Evolutionary conservation across 1,140 invertebrate genomes (phyloP), one percentile per base, ranked within the genome.

Genomic region (Drosophila mojavensis): DNA sequence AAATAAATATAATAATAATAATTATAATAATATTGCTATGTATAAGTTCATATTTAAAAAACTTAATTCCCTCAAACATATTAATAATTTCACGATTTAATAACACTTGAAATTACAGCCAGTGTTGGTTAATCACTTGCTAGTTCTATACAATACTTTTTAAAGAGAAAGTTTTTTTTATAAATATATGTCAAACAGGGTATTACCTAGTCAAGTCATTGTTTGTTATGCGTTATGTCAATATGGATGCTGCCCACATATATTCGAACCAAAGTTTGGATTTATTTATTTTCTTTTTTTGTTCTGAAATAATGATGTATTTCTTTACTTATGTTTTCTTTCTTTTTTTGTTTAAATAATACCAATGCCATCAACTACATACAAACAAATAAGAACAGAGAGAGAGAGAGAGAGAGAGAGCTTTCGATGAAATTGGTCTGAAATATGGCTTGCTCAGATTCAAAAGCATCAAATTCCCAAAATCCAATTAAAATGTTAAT

Each of bases 401-500:
- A n/a, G 41, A 15, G 41, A 43, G 13, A 43, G 41, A 7, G 41
- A 0, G 41, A n/a, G 13, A 11, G 43, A 45, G n/a, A 45, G 43
- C 3, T 4, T 43, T 15, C 9, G n/a, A 13, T 15, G 0, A 2
- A 15, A 17, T 45, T 15, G 5, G 43, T 47, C n/a, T 47, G 43
- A 69, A 11, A 26, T 50, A 60, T 41, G 56, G 60, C 51, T 64
- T 62, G 24, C 26, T 33, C 43, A 20, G 24, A 15, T 45, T 56
- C 45, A 64, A 55, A 58, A 63, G 45, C 55, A 47, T n/a, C 15
- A 64, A 75, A 65, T 75, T 61, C 28, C 53, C 56, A 78, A 77
- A 79, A 78, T 78, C 69, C 78, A 79, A 79, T 78, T 79, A 79
- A 79, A 79, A 79, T 79, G 78, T 79, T 79, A 79, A 79, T 79